Conservation (phyloP, 30 jellyfish, hydroid and myxozoan species). For the Catostylus mosaicus region DNA sequence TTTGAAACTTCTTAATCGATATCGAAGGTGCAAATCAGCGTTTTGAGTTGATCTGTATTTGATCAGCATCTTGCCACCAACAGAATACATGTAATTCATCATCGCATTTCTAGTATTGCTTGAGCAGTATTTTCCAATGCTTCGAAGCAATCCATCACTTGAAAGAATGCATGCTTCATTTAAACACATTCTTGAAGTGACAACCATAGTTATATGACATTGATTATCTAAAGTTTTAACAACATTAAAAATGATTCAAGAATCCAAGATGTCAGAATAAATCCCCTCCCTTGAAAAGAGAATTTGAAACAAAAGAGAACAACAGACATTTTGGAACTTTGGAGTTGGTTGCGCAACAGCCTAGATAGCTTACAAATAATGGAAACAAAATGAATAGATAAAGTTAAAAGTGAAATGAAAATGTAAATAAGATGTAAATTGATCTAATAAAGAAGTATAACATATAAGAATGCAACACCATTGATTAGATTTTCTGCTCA, state of each 20-base stretch:
- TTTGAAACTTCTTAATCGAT: constrained; percentile 3
- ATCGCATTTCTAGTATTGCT: not conserved
- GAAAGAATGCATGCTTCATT: no score
- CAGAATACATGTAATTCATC: constrained; percentile 34
- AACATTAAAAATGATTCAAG: not conserved
- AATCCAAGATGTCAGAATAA: not conserved
- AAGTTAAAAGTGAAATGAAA: no score
- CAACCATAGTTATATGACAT: not conserved
- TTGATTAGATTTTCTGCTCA: no score
- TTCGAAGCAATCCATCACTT: not conserved
- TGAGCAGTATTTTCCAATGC: constrained; percentile 61
- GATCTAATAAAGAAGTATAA: no score
- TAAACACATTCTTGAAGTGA: not conserved
- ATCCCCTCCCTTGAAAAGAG: not conserved
- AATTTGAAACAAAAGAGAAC: not conserved
- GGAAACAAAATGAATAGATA: no score
- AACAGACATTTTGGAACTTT: no score
- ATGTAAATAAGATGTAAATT: no score
- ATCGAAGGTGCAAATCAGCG: constrained; percentile 21
- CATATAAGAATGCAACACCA: no score
- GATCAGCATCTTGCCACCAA: constrained; percentile 32
- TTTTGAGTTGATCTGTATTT: constrained; percentile 21
- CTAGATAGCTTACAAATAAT: no score
- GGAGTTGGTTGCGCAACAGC: no score
- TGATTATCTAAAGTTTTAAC: not conserved